phyloP scores from a whole-genome alignment of 2,797 vertebrate species.

The Ptychadena robeensis region DNA sequence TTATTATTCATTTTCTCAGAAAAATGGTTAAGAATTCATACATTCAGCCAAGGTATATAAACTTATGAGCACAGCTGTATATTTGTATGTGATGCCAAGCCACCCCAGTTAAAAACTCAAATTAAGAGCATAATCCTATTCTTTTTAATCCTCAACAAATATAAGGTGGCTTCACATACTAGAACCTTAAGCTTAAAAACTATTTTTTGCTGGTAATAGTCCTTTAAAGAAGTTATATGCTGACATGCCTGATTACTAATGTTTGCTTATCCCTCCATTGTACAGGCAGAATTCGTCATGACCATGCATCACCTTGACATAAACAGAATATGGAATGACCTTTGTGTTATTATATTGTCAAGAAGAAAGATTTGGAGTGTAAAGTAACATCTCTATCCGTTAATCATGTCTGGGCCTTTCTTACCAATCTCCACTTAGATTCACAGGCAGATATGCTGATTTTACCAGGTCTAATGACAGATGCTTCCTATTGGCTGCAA shows the following conservation, averaged over 20 bases:
- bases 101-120: no score
- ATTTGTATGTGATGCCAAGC: no score
- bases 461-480: constrained; percentile 25
- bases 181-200: not conserved
- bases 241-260: not conserved
- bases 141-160: not conserved
- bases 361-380: constrained; percentile 54
- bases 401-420: constrained; percentile 51
- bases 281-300: not conserved
- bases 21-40: no score
- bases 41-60: no score
- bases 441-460: constrained; percentile 9
- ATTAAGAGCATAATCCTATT: not conserved
- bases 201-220: not conserved
- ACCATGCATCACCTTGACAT: constrained; percentile 57
- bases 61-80: no score
- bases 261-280: not conserved
- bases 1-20: no score
- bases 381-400: constrained; percentile 38
- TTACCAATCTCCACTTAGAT: not conserved
- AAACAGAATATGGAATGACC: constrained; percentile 47
- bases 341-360: constrained; percentile 57
- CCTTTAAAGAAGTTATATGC: not conserved
- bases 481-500: not conserved
- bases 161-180: not conserved